Base-by-base conservation (phyloP, 2,888 invertebrate genomes). In the Alloscopus bannaensis region DNA sequence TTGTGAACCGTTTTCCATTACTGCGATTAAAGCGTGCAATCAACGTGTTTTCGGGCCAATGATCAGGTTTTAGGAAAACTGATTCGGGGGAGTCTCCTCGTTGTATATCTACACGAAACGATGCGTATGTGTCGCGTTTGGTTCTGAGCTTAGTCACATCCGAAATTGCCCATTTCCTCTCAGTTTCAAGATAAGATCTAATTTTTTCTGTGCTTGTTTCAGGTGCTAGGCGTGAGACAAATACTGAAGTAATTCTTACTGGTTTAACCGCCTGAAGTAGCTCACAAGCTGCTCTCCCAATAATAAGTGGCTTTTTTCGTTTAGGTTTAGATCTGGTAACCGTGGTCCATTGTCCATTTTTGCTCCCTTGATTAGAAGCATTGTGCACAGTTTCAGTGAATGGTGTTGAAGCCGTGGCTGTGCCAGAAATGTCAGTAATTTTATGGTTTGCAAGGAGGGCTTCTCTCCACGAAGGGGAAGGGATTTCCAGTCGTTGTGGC, bases 201-300 rank as follows among this genome's bases (percentile, higher is more conserved):
- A 64, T 2, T 13, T 40, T 45, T 1, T 64, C 64, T 6, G 2
- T 16, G 1, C 20, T 22, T n/a, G 64, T 64, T 6, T 16, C 16
- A 11, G 64, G 64, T 6, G 40, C 24, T 2, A 6, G 26, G 1
- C 64, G 42, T 1, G 64, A 64, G 1, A 42, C 22, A 42, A 64
- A 64, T 24, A 64, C 20, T 20, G 64, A 64, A 1, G 45, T 20
- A 29, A 36, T 13, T 55, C 16, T 24, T 26, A 28, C 13, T 11
- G 57, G 28, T 26, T 57, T 57, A 1, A 60, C 60, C n/a, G 60
- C 22, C 18, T 59, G 11, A 18, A 60, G 29, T 20, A 36, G 20
- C 1, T n/a, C 16, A 13, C 6, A 18, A 11, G 13, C 16, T 18
- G 20, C 8, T 60, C n/a, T 29, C 29, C 47, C 47, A 13, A 47